Evolutionary conservation across 2,797 vertebrate genomes (phyloP), one percentile per base, ranked within the genome.

Genomic region (Betta splendens): DNA sequence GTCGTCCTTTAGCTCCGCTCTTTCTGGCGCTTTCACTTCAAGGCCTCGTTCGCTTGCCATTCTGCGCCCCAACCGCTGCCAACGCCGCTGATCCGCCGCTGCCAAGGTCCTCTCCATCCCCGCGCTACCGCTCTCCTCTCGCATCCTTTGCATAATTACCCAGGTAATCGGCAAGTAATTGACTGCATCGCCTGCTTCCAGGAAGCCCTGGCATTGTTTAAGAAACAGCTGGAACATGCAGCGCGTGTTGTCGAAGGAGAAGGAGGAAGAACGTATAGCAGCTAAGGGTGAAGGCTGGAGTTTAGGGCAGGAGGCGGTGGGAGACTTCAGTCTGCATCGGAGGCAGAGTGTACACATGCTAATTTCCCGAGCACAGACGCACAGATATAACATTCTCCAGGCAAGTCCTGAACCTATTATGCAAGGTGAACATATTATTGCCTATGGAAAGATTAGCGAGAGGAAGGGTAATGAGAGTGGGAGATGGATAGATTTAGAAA

Each of bases 151-250:
- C 89, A 90, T 82, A 89, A 90, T 91, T 75, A 89, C 76, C 81
- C 81, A 81, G 89, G 86, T 90, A 91, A 92, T 90, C 87, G 87
- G 88, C 89, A 83, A 88, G 73, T 92, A 92, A 94, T 91, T 92
- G 91, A 89, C 92, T 86, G 85, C 76, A 60, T 93, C 88, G 85
- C 88, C 70, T 81, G 88, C 89, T 92, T 67, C 83, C 61, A 71
- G 81, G 68, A 85, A 77, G 75, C 82, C 66, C 76, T 83, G 77
- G 72, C 69, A 81, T 91, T 72, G 84, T 89, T 91, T 93, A 90
- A 88, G 93, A 92, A 94, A 93, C 89, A 93, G 89, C 72, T 43
- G 47, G 89, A 89, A 87, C 79, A 77, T 79, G 56, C 73, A 37
- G 85, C 69, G 72, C 88, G 80, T 85, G 81, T 91, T 85, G 80